Percentiles rank a stretch among this genome's conserved stretches.
Evolutionary conservation across 2,797 vertebrate genomes (phyloP).

Genomic region (Mus caroli): DNA sequence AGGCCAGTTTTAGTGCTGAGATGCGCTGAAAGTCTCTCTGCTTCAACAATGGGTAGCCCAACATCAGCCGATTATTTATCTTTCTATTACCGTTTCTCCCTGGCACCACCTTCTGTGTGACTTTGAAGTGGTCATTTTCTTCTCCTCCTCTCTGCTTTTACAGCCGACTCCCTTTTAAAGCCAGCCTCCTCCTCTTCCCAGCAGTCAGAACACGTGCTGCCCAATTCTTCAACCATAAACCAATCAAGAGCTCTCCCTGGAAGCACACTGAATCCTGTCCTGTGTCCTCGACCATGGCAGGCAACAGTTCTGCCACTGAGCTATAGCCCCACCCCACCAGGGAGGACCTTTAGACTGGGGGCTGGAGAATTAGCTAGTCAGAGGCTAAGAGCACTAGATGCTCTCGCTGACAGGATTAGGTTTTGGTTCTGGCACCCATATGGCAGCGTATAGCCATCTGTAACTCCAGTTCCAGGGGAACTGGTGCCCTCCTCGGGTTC

Average conservation of each 20-base stretch:
- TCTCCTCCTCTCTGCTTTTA: not conserved
- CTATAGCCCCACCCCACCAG: no score
- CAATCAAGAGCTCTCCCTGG: not conserved
- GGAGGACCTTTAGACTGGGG: not conserved
- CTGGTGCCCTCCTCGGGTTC: not conserved
- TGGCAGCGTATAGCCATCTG: not conserved
- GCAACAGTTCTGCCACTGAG: not conserved
- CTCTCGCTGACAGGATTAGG: not conserved
- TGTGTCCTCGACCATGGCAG: no score
- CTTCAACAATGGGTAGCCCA: not conserved
- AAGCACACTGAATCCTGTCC: no score
- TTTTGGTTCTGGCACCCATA: not conserved
- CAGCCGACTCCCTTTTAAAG: not conserved
- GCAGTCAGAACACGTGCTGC: no score
- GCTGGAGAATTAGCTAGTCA: not conserved
- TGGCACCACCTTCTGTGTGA: not conserved
- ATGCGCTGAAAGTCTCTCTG: not conserved
- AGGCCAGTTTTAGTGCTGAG: not conserved
- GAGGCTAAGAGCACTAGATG: not conserved
- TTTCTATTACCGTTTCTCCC: not conserved
- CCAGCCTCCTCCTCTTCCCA: no score
- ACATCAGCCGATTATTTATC: accelerated
- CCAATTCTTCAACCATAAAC: not conserved
- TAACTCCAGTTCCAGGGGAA: not conserved
- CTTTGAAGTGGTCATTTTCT: not conserved